Conservation (phyloP, 2,888 invertebrate genomes). For the Loripinus fragilis region DNA sequence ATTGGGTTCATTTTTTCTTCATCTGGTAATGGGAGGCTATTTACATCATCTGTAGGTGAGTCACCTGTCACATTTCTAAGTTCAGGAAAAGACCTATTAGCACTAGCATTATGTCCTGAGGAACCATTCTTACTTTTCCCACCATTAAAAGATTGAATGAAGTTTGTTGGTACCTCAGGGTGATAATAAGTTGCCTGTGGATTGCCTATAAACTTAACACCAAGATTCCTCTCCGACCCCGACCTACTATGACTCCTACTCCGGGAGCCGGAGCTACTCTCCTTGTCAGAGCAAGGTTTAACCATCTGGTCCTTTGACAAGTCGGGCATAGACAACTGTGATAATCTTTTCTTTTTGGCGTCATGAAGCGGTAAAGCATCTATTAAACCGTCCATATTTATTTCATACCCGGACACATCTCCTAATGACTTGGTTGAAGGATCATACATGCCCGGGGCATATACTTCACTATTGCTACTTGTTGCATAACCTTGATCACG, state of each 20-base stretch:
- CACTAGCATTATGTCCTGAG: constrained; percentile 34
- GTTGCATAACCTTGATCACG: constrained; percentile 79
- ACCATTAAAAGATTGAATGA: constrained; percentile 48
- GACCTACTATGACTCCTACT: constrained; percentile 65
- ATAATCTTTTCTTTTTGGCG: constrained; percentile 75
- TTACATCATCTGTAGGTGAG: constrained; percentile 41
- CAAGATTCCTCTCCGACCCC: constrained; percentile 79
- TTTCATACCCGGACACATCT: constrained; percentile 67
- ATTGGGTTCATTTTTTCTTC: constrained; percentile 80
- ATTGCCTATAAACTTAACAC: constrained; percentile 70
- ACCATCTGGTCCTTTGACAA: constrained; percentile 73
- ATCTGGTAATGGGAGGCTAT: constrained; percentile 68
- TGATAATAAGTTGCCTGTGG: constrained; percentile 55
- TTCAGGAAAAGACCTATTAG: constrained; percentile 71
- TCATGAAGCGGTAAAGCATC: constrained; percentile 72
- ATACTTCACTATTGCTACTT: constrained; percentile 78
- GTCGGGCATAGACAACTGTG: constrained; percentile 83
- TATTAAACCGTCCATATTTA: constrained; percentile 73
- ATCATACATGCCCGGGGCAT: constrained; percentile 76
- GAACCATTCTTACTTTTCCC: constrained; percentile 29
- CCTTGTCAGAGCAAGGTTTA: constrained; percentile 58
- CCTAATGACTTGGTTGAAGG: constrained; percentile 49
- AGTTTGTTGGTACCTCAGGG: constrained; percentile 62
- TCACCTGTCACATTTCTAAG: constrained; percentile 57
- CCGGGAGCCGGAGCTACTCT: constrained; percentile 62